Evolutionary conservation across 2,797 vertebrate species (phyloP).

Genomic region (Leucoraja ocellata): DNA sequence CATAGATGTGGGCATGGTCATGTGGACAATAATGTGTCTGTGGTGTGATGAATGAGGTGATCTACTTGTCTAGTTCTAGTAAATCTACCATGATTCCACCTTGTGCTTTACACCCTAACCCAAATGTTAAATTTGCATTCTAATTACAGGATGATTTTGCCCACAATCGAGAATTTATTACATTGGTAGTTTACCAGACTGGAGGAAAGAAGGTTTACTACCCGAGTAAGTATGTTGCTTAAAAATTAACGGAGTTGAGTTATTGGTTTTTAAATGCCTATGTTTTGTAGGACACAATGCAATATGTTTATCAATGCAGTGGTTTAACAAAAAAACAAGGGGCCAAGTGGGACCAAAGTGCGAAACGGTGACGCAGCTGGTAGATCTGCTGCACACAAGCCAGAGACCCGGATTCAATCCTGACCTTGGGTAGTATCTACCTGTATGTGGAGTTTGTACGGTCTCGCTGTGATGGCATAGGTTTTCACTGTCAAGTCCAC

Average conservation of each 20-base stretch:
- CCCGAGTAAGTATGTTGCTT: constrained; percentile 67
- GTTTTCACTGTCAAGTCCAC: no score
- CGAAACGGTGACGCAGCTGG: no score
- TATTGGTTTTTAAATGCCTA: not conserved
- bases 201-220: constrained; percentile 95
- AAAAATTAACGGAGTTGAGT: not conserved
- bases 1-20: not conserved
- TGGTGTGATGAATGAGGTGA: not conserved
- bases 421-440: no score
- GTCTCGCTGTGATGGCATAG: no score
- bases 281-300: no score
- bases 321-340: no score
- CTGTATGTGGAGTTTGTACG: no score
- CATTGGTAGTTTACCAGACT: constrained; percentile 92
- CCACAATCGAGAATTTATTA: constrained; percentile 93
- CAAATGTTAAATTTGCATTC: constrained; percentile 39
- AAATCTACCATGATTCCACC: not conserved
- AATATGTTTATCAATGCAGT: no score
- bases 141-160: constrained; percentile 87
- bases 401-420: no score
- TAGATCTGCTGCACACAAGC: no score
- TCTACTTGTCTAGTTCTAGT: not conserved
- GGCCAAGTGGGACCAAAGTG: no score
- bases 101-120: not conserved
- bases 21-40: no score